Evolutionary conservation across 1,140 invertebrate genomes (phyloP).

Genomic region (Achatina immaculata): DNA sequence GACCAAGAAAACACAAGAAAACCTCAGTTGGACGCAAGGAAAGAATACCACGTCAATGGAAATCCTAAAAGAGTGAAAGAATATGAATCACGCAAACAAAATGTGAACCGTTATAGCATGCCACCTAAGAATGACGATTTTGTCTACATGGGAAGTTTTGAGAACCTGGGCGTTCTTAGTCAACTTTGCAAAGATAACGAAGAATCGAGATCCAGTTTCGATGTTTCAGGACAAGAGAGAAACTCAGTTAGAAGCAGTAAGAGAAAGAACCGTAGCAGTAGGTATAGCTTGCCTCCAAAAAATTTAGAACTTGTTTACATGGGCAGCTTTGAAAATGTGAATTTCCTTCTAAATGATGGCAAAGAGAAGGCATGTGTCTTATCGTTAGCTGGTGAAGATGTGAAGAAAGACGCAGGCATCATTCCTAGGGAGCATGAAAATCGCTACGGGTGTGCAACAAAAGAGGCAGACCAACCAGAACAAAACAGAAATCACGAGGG

Average conservation of each 20-base stretch:
- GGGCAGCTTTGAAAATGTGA: constrained; percentile 22
- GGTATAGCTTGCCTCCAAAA: constrained; percentile 20
- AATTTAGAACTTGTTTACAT: constrained; percentile 21
- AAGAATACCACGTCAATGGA: neutral
- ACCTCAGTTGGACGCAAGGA: neutral
- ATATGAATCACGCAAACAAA: no score
- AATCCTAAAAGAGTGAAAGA: no score
- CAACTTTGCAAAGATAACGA: neutral
- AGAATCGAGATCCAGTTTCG: neutral
- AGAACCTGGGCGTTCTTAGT: neutral
- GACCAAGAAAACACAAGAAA: neutral
- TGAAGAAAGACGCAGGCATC: no score
- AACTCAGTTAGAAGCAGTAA: neutral
- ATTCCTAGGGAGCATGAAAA: neutral
- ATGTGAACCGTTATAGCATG: constrained; percentile 13
- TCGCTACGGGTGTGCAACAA: neutral
- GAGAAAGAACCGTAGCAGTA: neutral
- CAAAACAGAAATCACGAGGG: neutral
- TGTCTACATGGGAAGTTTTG: constrained; percentile 29
- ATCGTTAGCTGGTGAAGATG: neutral
- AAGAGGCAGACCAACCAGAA: neutral
- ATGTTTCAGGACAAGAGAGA: neutral
- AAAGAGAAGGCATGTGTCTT: neutral
- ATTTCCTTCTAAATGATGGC: neutral
- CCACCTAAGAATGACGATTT: constrained; percentile 22